Conservation (phyloP, 2,113 vertebrate genomes). For the Ahaetulla prasina region DNA sequence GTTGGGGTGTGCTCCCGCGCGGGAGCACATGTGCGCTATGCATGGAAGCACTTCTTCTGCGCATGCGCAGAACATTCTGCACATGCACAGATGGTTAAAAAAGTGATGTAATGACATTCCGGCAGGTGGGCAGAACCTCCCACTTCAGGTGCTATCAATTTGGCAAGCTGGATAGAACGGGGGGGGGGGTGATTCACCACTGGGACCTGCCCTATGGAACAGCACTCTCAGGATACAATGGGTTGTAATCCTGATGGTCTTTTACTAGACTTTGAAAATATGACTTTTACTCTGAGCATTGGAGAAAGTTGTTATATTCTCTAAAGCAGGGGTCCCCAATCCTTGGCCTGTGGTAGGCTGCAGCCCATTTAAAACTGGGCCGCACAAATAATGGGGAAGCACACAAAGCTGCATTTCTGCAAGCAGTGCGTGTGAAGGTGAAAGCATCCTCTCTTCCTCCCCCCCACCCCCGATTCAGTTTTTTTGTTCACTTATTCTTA, state of each 20-base stretch:
- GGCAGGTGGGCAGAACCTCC: too few relatives aligned
- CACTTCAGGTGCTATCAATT: too few relatives aligned
- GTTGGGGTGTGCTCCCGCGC: too few relatives aligned
- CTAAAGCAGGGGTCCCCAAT: background rate
- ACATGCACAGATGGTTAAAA: too few relatives aligned
- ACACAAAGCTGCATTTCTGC: background rate
- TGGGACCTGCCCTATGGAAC: background rate
- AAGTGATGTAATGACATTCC: too few relatives aligned
- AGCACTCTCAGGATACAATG: background rate
- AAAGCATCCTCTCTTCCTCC: background rate
- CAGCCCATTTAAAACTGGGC: background rate
- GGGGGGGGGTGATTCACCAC: too few relatives aligned
- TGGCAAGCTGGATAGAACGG: too few relatives aligned
- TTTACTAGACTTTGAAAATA: background rate
- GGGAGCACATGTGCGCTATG: too few relatives aligned
- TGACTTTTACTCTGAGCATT: background rate
- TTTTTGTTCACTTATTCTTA: background rate
- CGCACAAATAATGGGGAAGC: background rate
- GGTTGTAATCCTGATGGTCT: background rate
- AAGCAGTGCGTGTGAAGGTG: background rate
- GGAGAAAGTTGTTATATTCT: background rate
- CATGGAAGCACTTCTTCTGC: too few relatives aligned
- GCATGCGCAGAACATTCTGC: too few relatives aligned
- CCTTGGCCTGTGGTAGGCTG: background rate
- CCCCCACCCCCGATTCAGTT: background rate